Percentiles rank a stretch among this genome's conserved stretches.
These are phyloP conservation scores for Myotis yumanensis DNA, from an alignment of 2,113 vertebrate genomes.

Conservation along the genomic window DNA sequence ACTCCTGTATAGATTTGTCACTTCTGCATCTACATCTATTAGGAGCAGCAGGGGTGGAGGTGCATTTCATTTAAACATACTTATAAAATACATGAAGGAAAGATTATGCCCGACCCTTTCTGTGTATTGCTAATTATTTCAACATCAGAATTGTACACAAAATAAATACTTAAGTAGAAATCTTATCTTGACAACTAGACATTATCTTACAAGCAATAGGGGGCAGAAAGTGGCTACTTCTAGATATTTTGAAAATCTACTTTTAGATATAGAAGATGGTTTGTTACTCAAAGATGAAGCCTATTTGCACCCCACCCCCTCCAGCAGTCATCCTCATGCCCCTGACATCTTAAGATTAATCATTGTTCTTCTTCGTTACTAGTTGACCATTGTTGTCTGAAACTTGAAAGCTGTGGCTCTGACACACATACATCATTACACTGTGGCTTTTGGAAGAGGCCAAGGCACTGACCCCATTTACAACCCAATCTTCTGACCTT, in stretches of 20 bases:
- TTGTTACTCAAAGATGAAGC: neutral
- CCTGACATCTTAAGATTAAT: too few species aligned
- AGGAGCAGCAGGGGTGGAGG: neutral
- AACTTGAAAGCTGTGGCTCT: neutral
- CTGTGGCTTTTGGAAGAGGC: neutral
- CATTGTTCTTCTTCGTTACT: too few species aligned
- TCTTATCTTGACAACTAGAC: neutral
- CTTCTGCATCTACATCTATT: neutral
- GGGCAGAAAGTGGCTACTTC: neutral
- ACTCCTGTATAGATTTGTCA: conserved; percentile 8
- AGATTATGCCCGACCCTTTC: neutral
- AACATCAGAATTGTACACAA: neutral
- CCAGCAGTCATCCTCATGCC: fast-evolving
- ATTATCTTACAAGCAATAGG: neutral
- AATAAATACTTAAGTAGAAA: neutral
- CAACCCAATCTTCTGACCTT: neutral
- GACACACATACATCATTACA: neutral
- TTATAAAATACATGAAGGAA: neutral
- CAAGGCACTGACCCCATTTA: neutral
- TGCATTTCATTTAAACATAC: neutral
- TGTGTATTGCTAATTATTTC: neutral
- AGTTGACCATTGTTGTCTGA: neutral
- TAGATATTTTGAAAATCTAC: neutral
- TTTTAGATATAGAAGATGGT: neutral
- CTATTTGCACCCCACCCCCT: fast-evolving